Evolutionary conservation across 2,113 vertebrate genomes (phyloP).

Genomic region (Semicossyphus pulcher): DNA sequence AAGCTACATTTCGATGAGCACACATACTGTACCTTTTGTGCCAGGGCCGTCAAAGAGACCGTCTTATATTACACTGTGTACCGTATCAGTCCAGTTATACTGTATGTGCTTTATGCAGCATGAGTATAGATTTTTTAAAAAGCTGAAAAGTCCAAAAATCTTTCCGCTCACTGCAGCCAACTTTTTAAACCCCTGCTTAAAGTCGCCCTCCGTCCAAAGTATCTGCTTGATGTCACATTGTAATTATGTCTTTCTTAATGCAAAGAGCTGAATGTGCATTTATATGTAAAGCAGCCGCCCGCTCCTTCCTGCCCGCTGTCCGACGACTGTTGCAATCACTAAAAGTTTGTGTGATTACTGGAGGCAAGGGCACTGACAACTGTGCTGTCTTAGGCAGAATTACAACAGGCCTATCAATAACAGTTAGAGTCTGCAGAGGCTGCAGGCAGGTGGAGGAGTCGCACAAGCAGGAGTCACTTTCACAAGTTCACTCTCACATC

Average conservation of each 20-base stretch:
- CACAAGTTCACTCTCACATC: constrained; percentile 40
- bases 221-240: not conserved
- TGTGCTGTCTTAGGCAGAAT: constrained; percentile 68
- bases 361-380: constrained; percentile 68
- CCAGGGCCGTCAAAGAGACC: too few relatives aligned
- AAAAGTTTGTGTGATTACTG: constrained; percentile 66
- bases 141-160: not conserved
- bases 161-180: not conserved
- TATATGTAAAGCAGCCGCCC: constrained; percentile 58
- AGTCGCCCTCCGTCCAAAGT: not conserved
- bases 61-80: too few relatives aligned
- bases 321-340: constrained; percentile 56
- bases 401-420: constrained; percentile 72
- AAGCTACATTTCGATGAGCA: too few relatives aligned
- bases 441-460: constrained; percentile 42
- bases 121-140: too few relatives aligned
- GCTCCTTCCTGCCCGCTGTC: constrained; percentile 21
- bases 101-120: too few relatives aligned
- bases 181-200: not conserved
- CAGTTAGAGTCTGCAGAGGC: constrained; percentile 41
- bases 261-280: constrained; percentile 26
- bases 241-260: constrained; percentile 36
- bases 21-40: too few relatives aligned
- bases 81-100: not conserved
- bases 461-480: constrained; percentile 62